Conservation (phyloP, 2,888 invertebrate species). For the Athetis lepigone region DNA sequence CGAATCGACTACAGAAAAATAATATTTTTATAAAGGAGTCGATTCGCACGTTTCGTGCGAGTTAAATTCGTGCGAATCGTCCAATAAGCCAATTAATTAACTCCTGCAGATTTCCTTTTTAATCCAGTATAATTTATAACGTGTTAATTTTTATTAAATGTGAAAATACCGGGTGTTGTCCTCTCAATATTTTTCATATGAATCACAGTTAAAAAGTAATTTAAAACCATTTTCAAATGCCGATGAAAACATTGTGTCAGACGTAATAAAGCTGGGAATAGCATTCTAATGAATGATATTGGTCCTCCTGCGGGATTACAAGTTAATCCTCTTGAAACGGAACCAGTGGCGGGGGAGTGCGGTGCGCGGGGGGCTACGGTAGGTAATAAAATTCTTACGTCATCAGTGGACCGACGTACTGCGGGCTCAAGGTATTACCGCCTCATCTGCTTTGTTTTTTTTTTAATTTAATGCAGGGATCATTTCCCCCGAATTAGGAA, state of each 20-base stretch:
- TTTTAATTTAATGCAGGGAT: conserved; percentile 67
- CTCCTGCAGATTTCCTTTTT: conserved; percentile 6
- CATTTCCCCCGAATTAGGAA: conserved; percentile 70
- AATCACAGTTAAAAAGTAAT: conserved; percentile 77
- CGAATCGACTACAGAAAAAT: no score
- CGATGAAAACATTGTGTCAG: conserved; percentile 74
- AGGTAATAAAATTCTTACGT: conserved; percentile 87
- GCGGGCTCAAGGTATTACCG: conserved; percentile 77
- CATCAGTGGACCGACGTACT: conserved; percentile 76
- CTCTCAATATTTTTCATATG: conserved; percentile 64
- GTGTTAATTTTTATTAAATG: conserved; percentile 24
- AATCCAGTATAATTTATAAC: conserved; percentile 15
- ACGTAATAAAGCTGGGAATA: conserved; percentile 85
- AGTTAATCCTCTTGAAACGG: conserved; percentile 88
- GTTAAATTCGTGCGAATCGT: no score
- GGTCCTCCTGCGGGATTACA: conserved; percentile 87
- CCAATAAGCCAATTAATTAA: no score
- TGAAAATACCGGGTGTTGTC: conserved; percentile 37
- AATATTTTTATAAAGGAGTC: no score
- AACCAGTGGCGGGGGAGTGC: conserved; percentile 67
- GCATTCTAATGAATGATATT: conserved; percentile 89
- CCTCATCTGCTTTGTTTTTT: conserved; percentile 77
- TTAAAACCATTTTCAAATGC: conserved; percentile 78
- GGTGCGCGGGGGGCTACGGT: conserved; percentile 64
- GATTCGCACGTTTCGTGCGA: no score